Evolutionary conservation across 2,797 vertebrate genomes (phyloP), one percentile per base, ranked within the genome.

Genomic region (Poliocrania exsul): DNA sequence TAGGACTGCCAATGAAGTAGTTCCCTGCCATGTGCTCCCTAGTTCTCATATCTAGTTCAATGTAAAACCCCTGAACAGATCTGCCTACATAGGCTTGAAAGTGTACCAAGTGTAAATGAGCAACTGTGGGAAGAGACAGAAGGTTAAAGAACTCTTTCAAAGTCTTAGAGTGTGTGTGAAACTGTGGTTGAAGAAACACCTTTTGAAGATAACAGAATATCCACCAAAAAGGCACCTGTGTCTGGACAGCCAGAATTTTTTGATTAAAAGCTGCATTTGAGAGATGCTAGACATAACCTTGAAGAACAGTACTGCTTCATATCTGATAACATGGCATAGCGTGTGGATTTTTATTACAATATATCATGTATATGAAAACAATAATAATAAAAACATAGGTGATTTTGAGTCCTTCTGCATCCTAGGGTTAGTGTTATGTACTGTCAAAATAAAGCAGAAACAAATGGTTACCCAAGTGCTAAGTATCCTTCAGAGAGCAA

Each of bases 361-460:
- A 46, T 25, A 64, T 89, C 53, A 71, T 17, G 19, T 74, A 47
- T n/a, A 83, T n/a, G 21, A 88, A 2, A 35, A 79, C 87, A 51
- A 93, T 79, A 72, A 88, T 57, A 91, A 88, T 79, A 84, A 82
- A 72, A 93, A 7, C n/a, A 40, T 35, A 31, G 33, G 46, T 64
- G 40, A 73, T 86, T 95, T 90, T 66, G 71, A 89, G 67, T 67
- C 64, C 14, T 75, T 74, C 49, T 81, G n/a, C 64, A 88, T 82
- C 31, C 29, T 25, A 65, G 8, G 11, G 10, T 72, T 81, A 65
- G 51, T 83, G 65, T 80, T 90, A 35, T 75, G 29, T 73, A 51
- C 66, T 90, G 90, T 84, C 86, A 90, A 94, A 78, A 92, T 95
- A 95, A 88, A 93, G 56, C 66, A 88, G 73, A 90, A 92, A 93